These are phyloP conservation scores for Philereme transversata DNA, from an alignment of 2,888 invertebrate species.

Conservation along the genomic window DNA sequence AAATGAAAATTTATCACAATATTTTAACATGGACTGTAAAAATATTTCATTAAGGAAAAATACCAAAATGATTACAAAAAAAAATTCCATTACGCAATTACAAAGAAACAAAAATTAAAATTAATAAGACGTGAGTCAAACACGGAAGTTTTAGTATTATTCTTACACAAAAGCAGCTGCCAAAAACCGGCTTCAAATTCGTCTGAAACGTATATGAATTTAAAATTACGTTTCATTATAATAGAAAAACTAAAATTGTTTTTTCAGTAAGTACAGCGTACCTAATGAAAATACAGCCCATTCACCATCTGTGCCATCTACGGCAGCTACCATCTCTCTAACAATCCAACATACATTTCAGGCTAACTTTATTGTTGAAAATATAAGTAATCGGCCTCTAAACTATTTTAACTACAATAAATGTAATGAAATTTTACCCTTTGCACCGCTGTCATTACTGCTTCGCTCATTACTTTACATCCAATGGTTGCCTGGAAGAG, in stretches of 20 bases:
- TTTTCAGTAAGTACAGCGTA: neutral
- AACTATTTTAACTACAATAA: too few species aligned
- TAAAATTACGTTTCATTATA: conserved; percentile 9
- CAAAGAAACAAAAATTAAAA: conserved; percentile 21
- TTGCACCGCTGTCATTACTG: too few species aligned
- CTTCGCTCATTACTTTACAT: too few species aligned
- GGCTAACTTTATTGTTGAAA: too few species aligned
- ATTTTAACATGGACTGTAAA: neutral
- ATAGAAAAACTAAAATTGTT: neutral
- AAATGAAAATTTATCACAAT: too few species aligned
- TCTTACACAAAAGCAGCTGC: conserved; percentile 21
- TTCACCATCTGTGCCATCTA: too few species aligned
- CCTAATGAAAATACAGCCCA: too few species aligned
- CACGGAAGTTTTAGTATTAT: conserved; percentile 28
- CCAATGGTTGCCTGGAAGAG: too few species aligned
- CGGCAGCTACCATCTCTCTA: too few species aligned
- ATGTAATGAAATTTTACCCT: too few species aligned
- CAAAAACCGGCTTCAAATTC: conserved; percentile 23
- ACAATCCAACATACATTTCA: too few species aligned
- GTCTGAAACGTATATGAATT: conserved; percentile 8
- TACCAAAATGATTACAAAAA: conserved; percentile 11
- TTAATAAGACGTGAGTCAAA: conserved; percentile 29
- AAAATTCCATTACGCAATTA: conserved; percentile 17
- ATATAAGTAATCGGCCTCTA: too few species aligned
- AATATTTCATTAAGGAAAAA: conserved; percentile 8